phyloP scores from a whole-genome alignment of 2,888 invertebrate genomes.

The Ernsta delagoae region DNA sequence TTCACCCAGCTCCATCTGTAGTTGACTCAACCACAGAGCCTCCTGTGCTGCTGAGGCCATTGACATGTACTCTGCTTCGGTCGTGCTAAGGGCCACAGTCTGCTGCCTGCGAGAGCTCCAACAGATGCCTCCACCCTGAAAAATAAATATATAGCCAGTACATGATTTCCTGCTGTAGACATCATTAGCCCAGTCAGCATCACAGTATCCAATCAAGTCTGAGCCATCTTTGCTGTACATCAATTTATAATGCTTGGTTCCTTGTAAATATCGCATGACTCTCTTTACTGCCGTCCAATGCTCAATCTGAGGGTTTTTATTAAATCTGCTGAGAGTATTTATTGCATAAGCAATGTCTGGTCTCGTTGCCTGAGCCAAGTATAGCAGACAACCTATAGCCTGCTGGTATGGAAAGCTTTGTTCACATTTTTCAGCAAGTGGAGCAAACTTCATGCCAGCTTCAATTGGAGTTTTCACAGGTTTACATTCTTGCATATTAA shows the following conservation, averaged over 20 bases:
- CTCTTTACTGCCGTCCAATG: constrained; percentile 9
- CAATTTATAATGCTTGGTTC: constrained; percentile 15
- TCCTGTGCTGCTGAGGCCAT: constrained; percentile 44
- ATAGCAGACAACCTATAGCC: not conserved
- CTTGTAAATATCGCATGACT: constrained; percentile 42
- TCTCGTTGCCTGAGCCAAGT: constrained; percentile 9
- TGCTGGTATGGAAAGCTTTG: not conserved
- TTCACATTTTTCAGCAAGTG: not conserved
- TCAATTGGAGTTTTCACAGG: constrained; percentile 4
- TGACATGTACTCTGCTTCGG: constrained; percentile 47
- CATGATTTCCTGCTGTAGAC: constrained; percentile 39
- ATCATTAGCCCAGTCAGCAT: constrained; percentile 44
- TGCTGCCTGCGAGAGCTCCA: constrained; percentile 46
- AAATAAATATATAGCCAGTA: constrained; percentile 45
- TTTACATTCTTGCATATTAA: constrained; percentile 3
- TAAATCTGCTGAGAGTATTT: constrained; percentile 2
- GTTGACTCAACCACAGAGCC: constrained; percentile 2
- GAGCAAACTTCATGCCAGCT: not conserved
- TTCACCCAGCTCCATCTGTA: not conserved
- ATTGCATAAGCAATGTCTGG: constrained; percentile 8
- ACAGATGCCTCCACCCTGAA: constrained; percentile 43
- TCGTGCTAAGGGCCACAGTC: constrained; percentile 47
- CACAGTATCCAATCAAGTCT: constrained; percentile 40
- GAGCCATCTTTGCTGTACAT: constrained; percentile 4
- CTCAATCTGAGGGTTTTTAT: not conserved